Evolutionary conservation across 30 jellyfish, hydroid and myxozoan species (phyloP).

Genomic region (Chironex yamaguchii): DNA sequence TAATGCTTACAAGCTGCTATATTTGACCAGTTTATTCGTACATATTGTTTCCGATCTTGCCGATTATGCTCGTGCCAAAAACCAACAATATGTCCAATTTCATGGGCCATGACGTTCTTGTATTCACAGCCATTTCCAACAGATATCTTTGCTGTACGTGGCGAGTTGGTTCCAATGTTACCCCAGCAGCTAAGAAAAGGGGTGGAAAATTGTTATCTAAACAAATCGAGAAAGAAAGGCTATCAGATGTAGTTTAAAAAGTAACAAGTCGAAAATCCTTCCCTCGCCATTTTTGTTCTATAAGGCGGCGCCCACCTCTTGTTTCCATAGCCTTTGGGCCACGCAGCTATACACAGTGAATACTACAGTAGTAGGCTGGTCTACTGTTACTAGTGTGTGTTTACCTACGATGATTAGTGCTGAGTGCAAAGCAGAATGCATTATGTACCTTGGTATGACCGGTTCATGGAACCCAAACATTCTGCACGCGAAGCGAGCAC

Average conservation of each 20-base stretch:
- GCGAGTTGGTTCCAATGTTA: slow-evolving; percentile 75
- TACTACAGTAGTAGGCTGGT: too few species aligned
- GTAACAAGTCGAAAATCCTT: not conserved
- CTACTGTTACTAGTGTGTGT: too few species aligned
- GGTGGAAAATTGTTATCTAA: too few species aligned
- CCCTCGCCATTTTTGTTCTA: not conserved
- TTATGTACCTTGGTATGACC: too few species aligned
- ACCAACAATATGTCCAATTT: slow-evolving; percentile 85
- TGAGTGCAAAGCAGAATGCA: too few species aligned
- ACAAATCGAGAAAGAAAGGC: too few species aligned
- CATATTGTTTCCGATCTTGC: slow-evolving; percentile 76
- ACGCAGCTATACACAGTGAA: too few species aligned
- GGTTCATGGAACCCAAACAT: too few species aligned
- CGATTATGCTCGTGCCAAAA: slow-evolving; percentile 87
- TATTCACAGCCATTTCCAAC: slow-evolving; percentile 81
- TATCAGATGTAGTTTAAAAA: not conserved
- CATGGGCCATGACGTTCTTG: slow-evolving; percentile 84
- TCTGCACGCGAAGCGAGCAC: too few species aligned
- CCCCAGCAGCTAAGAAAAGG: slow-evolving; percentile 80
- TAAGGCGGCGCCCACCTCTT: too few species aligned
- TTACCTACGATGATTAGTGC: too few species aligned
- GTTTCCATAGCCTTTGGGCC: too few species aligned
- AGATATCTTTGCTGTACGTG: slow-evolving; percentile 77
- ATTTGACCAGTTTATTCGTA: slow-evolving; percentile 61
- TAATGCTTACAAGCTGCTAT: slow-evolving; percentile 67